Conservation (phyloP, 2,888 invertebrate species). For the Mantis religiosa region DNA sequence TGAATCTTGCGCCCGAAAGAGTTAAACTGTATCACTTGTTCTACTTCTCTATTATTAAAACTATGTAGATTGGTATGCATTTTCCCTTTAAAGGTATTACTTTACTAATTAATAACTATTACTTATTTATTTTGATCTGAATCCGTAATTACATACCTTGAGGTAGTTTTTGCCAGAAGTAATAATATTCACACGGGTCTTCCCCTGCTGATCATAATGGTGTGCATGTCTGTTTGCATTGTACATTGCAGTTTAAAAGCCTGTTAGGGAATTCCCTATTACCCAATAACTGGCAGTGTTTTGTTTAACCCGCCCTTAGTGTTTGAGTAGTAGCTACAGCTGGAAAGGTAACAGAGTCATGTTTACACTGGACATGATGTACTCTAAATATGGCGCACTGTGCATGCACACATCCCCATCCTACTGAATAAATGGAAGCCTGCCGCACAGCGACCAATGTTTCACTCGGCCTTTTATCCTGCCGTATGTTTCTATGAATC, state of each 20-base stretch:
- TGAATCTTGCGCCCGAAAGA: too few species aligned
- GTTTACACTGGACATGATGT: background rate
- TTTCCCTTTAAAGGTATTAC: too few species aligned
- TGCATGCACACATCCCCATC: background rate
- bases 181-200: background rate
- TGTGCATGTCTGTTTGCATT: background rate
- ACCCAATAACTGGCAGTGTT: background rate
- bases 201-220: background rate
- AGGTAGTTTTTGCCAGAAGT: background rate
- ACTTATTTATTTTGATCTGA: too few species aligned
- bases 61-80: too few species aligned
- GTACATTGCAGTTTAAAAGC: background rate
- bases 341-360: background rate
- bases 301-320: background rate
- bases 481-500: background rate
- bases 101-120: too few species aligned
- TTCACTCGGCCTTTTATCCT: background rate
- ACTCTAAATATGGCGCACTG: background rate
- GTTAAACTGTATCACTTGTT: too few species aligned
- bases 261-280: background rate
- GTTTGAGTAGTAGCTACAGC: background rate
- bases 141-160: background rate
- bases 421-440: background rate
- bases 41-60: too few species aligned
- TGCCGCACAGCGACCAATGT: background rate